These are phyloP conservation scores for Carcharodon carcharias DNA, from an alignment of 2,797 vertebrate genomes.

Conservation along the genomic window DNA sequence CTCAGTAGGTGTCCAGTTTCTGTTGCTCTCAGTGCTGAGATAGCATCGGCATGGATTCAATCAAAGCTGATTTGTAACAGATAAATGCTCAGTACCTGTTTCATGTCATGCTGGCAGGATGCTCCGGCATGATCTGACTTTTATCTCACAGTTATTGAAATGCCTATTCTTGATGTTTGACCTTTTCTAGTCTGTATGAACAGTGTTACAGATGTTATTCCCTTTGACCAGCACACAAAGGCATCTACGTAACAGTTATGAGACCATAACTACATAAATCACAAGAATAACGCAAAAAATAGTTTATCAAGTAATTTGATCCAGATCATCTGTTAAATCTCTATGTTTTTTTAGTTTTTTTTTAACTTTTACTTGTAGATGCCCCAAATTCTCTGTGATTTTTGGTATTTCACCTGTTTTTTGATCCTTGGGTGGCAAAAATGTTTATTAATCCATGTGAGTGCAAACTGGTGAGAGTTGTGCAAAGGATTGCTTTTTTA, in stretches of 20 bases:
- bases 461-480: background rate
- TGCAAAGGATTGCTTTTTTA: background rate
- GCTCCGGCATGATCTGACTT: background rate
- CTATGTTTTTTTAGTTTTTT: background rate
- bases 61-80: slow-evolving; percentile 26
- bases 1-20: slow-evolving; percentile 25
- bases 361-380: background rate
- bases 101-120: background rate
- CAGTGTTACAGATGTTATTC: slow-evolving; percentile 1
- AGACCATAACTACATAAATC: slow-evolving; percentile 3
- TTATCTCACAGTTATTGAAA: slow-evolving; percentile 22
- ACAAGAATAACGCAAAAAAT: background rate
- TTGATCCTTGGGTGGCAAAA: background rate
- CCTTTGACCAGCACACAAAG: slow-evolving; percentile 2
- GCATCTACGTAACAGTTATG: background rate
- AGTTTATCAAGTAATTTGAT: background rate
- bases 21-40: background rate
- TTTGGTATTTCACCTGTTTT: background rate
- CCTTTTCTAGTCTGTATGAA: slow-evolving; percentile 2
- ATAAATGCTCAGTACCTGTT: slow-evolving; percentile 27
- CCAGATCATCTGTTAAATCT: background rate
- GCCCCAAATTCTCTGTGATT: background rate
- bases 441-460: background rate
- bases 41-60: background rate
- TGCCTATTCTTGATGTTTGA: slow-evolving; percentile 8